These are phyloP conservation scores for Ammodytes dubius DNA, from an alignment of 2,113 vertebrate species.

Conservation along the genomic window DNA sequence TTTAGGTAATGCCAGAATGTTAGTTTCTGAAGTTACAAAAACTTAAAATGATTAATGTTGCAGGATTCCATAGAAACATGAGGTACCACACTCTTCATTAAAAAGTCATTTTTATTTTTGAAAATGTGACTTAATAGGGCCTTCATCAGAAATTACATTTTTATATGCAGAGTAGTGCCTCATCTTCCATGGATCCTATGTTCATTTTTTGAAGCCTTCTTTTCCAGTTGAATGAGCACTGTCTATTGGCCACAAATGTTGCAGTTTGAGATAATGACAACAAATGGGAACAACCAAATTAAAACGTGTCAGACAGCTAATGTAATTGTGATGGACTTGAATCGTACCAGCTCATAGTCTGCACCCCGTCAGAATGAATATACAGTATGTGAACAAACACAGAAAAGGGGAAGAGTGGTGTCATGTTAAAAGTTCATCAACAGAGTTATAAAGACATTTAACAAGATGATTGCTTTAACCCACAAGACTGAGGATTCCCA, in stretches of 20 bases:
- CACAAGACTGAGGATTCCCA: conserved; percentile 5
- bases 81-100: conserved; percentile 35
- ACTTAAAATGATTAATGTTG: conserved; percentile 3
- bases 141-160: conserved; percentile 40
- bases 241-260: background rate
- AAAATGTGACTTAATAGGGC: conserved; percentile 48
- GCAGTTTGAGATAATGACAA: background rate
- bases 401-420: background rate
- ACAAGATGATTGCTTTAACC: background rate
- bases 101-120: conserved; percentile 38
- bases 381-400: background rate
- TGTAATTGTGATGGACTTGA: background rate
- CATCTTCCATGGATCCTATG: conserved; percentile 8
- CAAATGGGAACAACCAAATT: conserved; percentile 6
- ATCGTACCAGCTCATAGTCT: background rate
- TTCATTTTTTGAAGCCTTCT: conserved; percentile 45
- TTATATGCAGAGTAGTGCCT: conserved; percentile 25
- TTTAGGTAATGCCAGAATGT: background rate
- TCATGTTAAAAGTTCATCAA: background rate
- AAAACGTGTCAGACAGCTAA: background rate
- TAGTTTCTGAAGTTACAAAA: background rate
- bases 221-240: conserved; percentile 3
- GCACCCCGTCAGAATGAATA: no score
- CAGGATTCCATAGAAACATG: conserved; percentile 18
- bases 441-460: background rate